phyloP scores from a whole-genome alignment of 2,113 vertebrate species.

The Peromyscus leucopus region DNA sequence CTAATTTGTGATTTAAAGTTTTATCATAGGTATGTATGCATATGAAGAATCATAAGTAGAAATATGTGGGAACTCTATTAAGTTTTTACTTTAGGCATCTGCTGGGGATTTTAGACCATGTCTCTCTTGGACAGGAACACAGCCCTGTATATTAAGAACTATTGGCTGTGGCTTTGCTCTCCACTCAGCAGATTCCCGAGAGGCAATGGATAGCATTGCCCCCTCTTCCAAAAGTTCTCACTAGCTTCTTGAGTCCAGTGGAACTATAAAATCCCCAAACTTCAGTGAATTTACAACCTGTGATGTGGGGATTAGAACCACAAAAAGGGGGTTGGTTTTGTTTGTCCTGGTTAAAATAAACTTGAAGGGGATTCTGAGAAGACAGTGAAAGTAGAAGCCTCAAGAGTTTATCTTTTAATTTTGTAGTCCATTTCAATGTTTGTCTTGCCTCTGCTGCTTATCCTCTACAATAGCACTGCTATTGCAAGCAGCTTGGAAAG shows the following conservation, averaged over 20 bases:
- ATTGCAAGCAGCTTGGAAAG: not conserved
- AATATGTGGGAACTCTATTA: not conserved
- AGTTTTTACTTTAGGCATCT: not conserved
- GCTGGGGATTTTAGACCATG: not conserved
- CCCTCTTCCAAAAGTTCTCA: not conserved
- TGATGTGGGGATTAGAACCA: not conserved
- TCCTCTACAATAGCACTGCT: rapidly evolving
- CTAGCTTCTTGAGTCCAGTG: not conserved
- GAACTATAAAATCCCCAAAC: not conserved
- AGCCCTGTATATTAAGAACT: not conserved
- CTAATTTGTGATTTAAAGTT: not conserved
- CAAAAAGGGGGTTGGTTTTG: not conserved
- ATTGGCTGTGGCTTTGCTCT: not conserved
- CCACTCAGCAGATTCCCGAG: not conserved
- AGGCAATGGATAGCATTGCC: not conserved
- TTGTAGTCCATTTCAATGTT: not conserved
- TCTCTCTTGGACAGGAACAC: not conserved
- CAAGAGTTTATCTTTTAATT: not conserved
- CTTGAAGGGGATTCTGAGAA: not conserved
- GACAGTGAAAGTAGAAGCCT: not conserved
- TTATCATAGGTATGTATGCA: not conserved
- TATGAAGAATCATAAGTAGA: not conserved
- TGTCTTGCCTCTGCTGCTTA: too few species aligned
- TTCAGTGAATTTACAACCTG: not conserved
- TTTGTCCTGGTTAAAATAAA: not conserved